These are phyloP conservation scores for Choreutis nemorana DNA, from an alignment of 2,888 invertebrate genomes.

Conservation along the genomic window DNA sequence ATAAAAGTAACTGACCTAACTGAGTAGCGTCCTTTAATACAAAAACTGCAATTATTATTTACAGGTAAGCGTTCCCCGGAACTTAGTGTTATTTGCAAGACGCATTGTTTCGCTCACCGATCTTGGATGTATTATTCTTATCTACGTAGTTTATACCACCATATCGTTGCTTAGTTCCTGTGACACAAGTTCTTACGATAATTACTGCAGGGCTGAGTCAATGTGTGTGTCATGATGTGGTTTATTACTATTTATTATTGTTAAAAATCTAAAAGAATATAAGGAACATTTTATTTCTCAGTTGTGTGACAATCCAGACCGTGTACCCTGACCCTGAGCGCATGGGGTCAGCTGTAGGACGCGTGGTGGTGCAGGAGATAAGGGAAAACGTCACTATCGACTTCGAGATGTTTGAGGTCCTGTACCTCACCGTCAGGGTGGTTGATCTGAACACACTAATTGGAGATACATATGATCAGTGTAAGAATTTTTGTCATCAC, in stretches of 20 bases:
- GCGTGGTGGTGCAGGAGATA: constrained; percentile 39
- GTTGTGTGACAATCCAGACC: constrained; percentile 50
- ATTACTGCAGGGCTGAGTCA: not conserved
- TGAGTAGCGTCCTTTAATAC: too few relatives aligned
- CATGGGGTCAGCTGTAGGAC: constrained; percentile 35
- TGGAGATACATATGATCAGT: constrained; percentile 52
- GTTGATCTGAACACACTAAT: constrained; percentile 53
- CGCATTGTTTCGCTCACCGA: too few relatives aligned
- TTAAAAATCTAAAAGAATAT: not conserved
- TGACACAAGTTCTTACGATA: too few relatives aligned
- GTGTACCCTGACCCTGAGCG: constrained; percentile 25
- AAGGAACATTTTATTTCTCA: constrained; percentile 22
- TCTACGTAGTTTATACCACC: too few relatives aligned
- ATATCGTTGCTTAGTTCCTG: too few relatives aligned
- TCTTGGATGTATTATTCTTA: too few relatives aligned
- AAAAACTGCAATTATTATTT: too few relatives aligned
- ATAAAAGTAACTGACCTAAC: too few relatives aligned
- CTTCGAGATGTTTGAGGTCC: constrained; percentile 67
- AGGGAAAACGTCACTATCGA: constrained; percentile 53
- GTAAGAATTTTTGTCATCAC: constrained; percentile 42
- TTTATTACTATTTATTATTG: too few relatives aligned
- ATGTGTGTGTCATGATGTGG: not conserved
- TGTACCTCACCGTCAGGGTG: constrained; percentile 61
- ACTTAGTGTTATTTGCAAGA: too few relatives aligned
- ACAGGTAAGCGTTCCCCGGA: too few relatives aligned